Percentiles rank a stretch among this genome's conserved stretches.
Evolutionary conservation across 2,113 vertebrate species (phyloP).

Genomic region (Montifringilla adamsi): DNA sequence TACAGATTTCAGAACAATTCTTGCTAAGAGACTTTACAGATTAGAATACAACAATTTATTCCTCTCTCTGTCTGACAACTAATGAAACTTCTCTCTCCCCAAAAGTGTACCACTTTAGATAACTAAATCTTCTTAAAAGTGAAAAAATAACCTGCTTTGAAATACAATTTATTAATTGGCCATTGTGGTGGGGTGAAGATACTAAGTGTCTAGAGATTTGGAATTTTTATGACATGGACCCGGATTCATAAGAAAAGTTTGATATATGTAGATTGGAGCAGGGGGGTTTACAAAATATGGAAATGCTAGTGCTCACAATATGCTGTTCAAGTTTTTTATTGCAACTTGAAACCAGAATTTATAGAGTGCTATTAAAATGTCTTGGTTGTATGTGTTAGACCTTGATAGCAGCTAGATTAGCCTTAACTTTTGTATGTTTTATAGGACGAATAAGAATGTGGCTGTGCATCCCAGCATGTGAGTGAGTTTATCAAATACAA

Average conservation of each 20-base stretch:
- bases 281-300: rapidly evolving
- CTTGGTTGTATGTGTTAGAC: not conserved
- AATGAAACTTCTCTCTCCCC: not conserved
- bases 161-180: not conserved
- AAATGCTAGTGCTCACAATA: not conserved
- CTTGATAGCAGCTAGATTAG: not conserved
- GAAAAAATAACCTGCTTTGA: not conserved
- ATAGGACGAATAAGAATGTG: not conserved
- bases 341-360: not conserved
- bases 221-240: not conserved
- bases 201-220: not conserved
- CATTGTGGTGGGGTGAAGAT: rapidly evolving
- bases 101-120: not conserved
- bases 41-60: not conserved
- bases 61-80: not conserved
- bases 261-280: not conserved
- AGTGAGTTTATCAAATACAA: not conserved
- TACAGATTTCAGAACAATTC: not conserved
- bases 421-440: not conserved
- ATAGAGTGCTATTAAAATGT: constrained; percentile 3
- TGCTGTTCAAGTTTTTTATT: not conserved
- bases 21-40: not conserved
- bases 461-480: not conserved
- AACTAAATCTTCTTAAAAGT: not conserved
- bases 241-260: not conserved